Evolutionary conservation across 2,888 invertebrate genomes (phyloP).

Genomic region (Nomada lathburiana): DNA sequence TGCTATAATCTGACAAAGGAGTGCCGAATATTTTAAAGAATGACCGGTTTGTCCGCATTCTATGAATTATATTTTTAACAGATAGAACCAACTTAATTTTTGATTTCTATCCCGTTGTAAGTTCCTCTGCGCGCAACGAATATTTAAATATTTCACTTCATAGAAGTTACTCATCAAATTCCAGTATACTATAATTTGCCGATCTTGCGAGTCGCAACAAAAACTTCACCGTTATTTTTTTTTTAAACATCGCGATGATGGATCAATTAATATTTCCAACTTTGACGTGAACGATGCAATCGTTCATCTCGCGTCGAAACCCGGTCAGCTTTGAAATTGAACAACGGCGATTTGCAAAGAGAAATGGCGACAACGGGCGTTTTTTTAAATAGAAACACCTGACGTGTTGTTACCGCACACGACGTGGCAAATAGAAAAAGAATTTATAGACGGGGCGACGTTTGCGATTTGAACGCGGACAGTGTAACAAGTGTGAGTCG

Average conservation of each 20-base stretch:
- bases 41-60: too few species aligned
- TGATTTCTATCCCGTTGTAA: too few species aligned
- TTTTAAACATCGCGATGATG: neutral
- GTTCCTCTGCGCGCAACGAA: too few species aligned
- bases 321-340: constrained; percentile 2
- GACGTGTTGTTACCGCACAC: neutral
- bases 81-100: too few species aligned
- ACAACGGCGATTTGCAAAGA: neutral
- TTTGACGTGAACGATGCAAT: neutral
- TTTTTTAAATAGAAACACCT: constrained; percentile 12
- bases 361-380: neutral
- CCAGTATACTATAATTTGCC: too few species aligned
- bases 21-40: too few species aligned
- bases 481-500: neutral
- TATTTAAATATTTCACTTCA: too few species aligned
- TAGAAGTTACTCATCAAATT: too few species aligned
- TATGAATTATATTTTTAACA: too few species aligned
- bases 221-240: neutral
- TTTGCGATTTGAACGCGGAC: neutral
- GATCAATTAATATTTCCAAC: neutral
- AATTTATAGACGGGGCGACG: neutral
- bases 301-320: constrained; percentile 9
- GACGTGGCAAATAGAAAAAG: neutral
- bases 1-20: too few species aligned
- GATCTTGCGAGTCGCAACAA: too few species aligned